Conservation (phyloP, 2,888 invertebrate species). For the Ariolimax columbianus region DNA sequence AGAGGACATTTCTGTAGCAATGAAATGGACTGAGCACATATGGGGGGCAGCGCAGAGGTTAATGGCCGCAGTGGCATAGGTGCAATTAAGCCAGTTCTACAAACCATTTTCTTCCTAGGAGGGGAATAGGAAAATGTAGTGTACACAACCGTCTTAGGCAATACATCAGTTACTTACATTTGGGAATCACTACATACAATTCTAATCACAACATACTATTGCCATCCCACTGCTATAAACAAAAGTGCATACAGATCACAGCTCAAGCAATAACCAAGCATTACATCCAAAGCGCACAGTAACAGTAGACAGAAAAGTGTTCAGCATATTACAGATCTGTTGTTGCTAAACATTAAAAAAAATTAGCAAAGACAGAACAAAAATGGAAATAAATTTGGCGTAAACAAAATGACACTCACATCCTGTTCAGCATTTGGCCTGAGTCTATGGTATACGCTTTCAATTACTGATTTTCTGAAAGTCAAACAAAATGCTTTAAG, state of each 20-base stretch:
- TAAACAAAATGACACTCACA: constrained; percentile 79
- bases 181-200: background rate
- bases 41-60: no score
- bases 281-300: background rate
- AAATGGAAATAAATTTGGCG: background rate
- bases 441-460: constrained; percentile 88
- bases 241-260: background rate
- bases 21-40: no score
- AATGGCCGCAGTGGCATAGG: no score
- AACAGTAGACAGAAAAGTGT: background rate
- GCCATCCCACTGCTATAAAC: background rate
- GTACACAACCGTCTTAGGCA: no score
- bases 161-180: no score
- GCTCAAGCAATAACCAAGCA: background rate
- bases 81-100: no score
- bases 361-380: background rate
- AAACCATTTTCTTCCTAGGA: no score
- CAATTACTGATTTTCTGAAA: constrained; percentile 87
- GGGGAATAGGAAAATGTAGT: no score
- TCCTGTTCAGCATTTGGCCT: constrained; percentile 87
- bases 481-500: constrained; percentile 67
- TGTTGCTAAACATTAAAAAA: background rate
- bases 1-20: no score
- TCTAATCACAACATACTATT: background rate
- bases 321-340: background rate